Conservation (phyloP, 1,140 invertebrate species). For the Streblospio benedicti region DNA sequence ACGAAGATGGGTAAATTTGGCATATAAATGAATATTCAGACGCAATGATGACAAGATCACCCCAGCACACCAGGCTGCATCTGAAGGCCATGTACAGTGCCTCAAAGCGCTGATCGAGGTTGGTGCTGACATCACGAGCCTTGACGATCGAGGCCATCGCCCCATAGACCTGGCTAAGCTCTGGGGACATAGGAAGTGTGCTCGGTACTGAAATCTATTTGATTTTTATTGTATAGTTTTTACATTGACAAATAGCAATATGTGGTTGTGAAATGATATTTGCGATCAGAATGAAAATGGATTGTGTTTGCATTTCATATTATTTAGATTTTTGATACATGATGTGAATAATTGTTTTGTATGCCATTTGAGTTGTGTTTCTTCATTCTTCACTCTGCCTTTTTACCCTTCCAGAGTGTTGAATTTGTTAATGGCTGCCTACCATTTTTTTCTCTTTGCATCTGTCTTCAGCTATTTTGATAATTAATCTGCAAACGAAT, state of each 20-base stretch:
- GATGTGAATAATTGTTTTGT: neutral
- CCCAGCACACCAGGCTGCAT: conserved; percentile 45
- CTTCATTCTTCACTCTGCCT: neutral
- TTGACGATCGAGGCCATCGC: conserved; percentile 38
- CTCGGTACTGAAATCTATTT: conserved; percentile 29
- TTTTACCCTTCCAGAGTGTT: no score
- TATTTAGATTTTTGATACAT: neutral
- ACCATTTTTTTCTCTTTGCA: no score
- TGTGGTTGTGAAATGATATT: neutral
- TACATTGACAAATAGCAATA: neutral
- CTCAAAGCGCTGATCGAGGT: conserved; percentile 40
- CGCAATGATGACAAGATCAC: conserved; percentile 45
- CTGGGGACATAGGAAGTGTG: conserved; percentile 46
- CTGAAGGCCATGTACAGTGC: conserved; percentile 45
- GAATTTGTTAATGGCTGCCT: no score
- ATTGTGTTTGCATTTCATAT: neutral
- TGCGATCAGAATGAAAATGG: neutral
- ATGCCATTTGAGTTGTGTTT: neutral
- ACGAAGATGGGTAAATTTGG: no score
- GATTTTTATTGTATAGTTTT: neutral
- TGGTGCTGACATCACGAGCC: conserved; percentile 35
- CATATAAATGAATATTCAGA: no score
- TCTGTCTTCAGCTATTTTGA: no score
- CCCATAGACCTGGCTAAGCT: conserved; percentile 45
- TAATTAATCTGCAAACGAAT: no score